Evolutionary conservation across 2,888 invertebrate genomes (phyloP).

Genomic region (Chouioia cunea): DNA sequence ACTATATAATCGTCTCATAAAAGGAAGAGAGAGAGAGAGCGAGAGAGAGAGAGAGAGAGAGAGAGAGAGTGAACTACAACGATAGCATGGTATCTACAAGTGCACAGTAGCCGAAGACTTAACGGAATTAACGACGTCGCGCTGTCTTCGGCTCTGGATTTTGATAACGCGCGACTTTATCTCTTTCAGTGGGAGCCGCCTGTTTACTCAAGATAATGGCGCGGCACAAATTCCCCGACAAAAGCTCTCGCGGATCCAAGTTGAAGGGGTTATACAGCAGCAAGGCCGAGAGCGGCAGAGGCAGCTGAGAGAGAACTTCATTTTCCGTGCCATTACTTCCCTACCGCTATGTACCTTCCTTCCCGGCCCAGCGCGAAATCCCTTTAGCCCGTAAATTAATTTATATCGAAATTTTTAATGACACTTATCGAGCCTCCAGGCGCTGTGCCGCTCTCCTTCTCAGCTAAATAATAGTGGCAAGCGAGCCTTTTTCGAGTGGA

Average conservation of each 20-base stretch:
- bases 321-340: conserved; percentile 67
- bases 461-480: too few relatives aligned
- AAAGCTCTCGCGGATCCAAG: conserved; percentile 41
- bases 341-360: conserved; percentile 49
- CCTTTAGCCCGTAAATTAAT: conserved; percentile 65
- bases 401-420: conserved; percentile 68
- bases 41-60: too few relatives aligned
- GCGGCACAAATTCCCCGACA: conserved; percentile 48
- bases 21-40: too few relatives aligned
- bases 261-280: conserved; percentile 47
- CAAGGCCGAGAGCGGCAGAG: conserved; percentile 12
- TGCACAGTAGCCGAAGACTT: conserved; percentile 47
- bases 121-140: conserved; percentile 56
- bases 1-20: conserved; percentile 32
- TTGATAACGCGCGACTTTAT: conserved; percentile 66
- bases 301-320: conserved; percentile 59
- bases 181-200: conserved; percentile 58
- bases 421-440: conserved; percentile 59
- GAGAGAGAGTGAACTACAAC: neutral
- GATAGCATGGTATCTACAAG: conserved; percentile 25
- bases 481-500: too few relatives aligned
- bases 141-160: conserved; percentile 56
- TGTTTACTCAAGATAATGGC: conserved; percentile 66
- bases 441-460: too few relatives aligned
- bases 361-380: conserved; percentile 53